Evolutionary conservation across 2,113 vertebrate species (phyloP), one percentile per base, ranked within the genome.

Genomic region (Sakesphorus luctuosus): DNA sequence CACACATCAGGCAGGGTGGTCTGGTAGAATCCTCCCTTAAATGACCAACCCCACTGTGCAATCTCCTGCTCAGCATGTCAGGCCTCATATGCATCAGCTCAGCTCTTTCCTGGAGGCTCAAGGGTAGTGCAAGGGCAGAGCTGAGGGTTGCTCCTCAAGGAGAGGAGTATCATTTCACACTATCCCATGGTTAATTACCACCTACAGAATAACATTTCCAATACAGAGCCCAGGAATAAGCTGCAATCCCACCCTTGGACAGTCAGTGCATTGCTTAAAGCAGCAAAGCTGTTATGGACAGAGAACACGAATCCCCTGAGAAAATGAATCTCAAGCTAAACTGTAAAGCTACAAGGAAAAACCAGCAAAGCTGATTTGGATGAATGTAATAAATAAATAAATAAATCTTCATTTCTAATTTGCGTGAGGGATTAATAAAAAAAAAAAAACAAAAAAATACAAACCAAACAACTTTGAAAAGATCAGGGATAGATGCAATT

Each of bases 291-390:
- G 72, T 33, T 72, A 46, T 0, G 3, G 72, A 61, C 73, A 81
- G 83, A 94, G 89, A 95, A 53, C 13, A 5, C 9, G 47, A 95
- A 94, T 96, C 79, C 83, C 89, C 28, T 35, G 86, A 85, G 63
- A 91, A 95, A 93, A 71, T 52, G 80, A 94, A 94, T 69, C 90
- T 47, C 65, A 4, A 77, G 80, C 58, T 95, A 49, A 96, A 84
- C 74, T 72, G 50, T 71, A 91, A 91, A 97, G 95, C 87, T 76
- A 94, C 66, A 80, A 56, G 79, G 92, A 89, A 88, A 97, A 97
- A 87, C 25, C 83, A 95, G 74, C 90, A 97, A 98, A 97, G 97
- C 95, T 97, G 94, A 90, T 97, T 96, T 95, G 79, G 71, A 26
- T 55, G 81, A 93, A 90, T 77, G 72, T 73, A 52, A 72, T 11